phyloP scores from a whole-genome alignment of 2,113 vertebrate species.

The Epinephelus fuscoguttatus region DNA sequence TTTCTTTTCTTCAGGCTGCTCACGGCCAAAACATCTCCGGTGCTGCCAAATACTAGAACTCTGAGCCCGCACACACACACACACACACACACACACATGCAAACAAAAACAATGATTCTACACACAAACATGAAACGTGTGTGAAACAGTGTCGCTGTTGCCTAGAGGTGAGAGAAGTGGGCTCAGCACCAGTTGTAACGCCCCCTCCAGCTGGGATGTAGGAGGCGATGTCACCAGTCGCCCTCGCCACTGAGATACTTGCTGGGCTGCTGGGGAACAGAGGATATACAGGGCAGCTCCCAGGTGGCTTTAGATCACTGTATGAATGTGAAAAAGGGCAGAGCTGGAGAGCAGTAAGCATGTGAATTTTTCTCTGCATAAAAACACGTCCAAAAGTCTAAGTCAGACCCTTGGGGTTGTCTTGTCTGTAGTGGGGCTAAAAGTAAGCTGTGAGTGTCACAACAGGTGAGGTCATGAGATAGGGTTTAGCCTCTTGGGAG shows the following conservation, averaged over 20 bases:
- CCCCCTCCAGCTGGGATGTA: background rate
- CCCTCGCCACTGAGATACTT: background rate
- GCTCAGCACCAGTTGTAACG: constrained; percentile 12
- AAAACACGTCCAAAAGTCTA: background rate
- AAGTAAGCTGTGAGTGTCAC: background rate
- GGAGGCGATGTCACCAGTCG: background rate
- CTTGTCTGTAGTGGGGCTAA: background rate
- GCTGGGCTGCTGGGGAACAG: background rate
- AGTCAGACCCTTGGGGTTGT: background rate
- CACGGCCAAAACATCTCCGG: constrained; percentile 33
- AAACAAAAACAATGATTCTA: background rate
- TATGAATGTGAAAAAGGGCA: background rate
- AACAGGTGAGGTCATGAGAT: background rate
- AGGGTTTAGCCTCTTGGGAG: background rate
- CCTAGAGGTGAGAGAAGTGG: constrained; percentile 26
- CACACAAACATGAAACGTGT: background rate
- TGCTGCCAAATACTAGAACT: constrained; percentile 24
- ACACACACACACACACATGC: background rate
- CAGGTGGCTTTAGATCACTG: background rate
- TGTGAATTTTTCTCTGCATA: background rate
- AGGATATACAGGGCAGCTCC: background rate
- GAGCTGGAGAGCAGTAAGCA: too few species aligned
- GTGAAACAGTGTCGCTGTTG: background rate
- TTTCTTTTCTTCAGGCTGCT: constrained; percentile 12
- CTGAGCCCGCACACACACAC: constrained; percentile 16